Percentiles rank a stretch among this genome's conserved stretches.
These are phyloP conservation scores for Ochropleura plecta DNA, from an alignment of 2,888 invertebrate genomes.

Conservation along the genomic window DNA sequence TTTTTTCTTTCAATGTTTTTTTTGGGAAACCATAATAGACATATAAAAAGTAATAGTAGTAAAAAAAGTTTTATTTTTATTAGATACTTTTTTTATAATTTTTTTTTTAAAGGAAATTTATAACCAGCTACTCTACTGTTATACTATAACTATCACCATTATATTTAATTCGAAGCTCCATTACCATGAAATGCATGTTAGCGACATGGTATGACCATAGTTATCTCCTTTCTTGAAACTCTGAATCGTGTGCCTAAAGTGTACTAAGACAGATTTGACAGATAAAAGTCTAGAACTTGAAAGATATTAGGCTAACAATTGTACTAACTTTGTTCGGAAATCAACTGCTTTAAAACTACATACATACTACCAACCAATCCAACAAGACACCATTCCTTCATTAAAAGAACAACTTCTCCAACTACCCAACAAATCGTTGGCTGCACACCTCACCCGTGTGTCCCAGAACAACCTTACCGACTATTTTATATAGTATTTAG, in stretches of 20 bases:
- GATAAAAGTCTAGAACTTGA: too few relatives aligned
- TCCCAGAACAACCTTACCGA: constrained; percentile 64
- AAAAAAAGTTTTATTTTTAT: too few relatives aligned
- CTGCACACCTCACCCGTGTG: constrained; percentile 65
- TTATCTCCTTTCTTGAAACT: background rate
- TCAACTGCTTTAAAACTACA: background rate
- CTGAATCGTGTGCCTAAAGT: background rate
- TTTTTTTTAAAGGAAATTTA: too few relatives aligned
- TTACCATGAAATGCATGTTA: background rate
- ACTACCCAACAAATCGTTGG: constrained; percentile 24
- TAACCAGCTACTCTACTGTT: too few relatives aligned
- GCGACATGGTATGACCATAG: background rate
- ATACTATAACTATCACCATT: too few relatives aligned
- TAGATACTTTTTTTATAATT: too few relatives aligned
- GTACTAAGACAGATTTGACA: background rate
- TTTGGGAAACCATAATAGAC: too few relatives aligned
- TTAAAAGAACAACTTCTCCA: background rate
- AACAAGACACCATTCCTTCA: background rate
- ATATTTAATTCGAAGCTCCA: too few relatives aligned
- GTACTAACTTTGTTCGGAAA: background rate
- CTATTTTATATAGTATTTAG: constrained; percentile 87
- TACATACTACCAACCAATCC: too few relatives aligned
- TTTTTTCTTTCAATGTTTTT: too few relatives aligned
- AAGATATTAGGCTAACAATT: too few relatives aligned
- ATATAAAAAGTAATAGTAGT: too few relatives aligned